Base-by-base conservation (phyloP, 2,797 vertebrate species). In the Taeniopygia guttata region DNA sequence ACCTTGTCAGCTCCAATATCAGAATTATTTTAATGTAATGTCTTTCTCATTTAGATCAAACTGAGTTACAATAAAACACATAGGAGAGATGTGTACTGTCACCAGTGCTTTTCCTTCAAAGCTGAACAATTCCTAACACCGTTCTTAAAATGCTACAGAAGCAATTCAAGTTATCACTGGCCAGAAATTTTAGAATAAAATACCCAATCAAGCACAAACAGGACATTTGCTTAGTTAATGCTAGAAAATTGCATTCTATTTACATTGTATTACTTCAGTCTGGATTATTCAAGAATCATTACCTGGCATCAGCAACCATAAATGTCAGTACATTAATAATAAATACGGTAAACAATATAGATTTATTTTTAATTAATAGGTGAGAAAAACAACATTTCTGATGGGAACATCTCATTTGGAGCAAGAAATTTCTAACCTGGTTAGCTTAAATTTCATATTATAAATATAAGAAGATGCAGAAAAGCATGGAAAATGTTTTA, bases 301-400 rank as follows among this genome's bases (percentile, higher is more conserved):
- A 68, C 18, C 49, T 89, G 40, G 45, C 38, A 80, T 11, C 12
- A 67, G 45, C 26, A 74, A 70, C 64, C 45, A 67, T 46, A 64
- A 54, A 83, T 85, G 25, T 64, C 27, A 7, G 38, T 36, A 70
- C 20, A 64, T 36, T 29, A 91, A 80, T 74, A 93, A 89, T 40
- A 92, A 91, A 77, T 19, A 83, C 74, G 34, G 42, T 68, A 91
- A 95, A 94, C 75, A 70, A 60, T 36, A 49, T 49, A 68, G 60
- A 92, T 89, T 79, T 76, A 49, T 84, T 92, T 93, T 93, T 82
- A 75, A 59, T 42, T 20, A 92, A 66, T 7, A 93, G 75, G 67
- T 79, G 51, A 87, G n/a, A 92, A 85, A 14, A 84, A 81, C 74
- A 93, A 45, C 68, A 67, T n/a, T 93, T 77, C 60, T 85, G 79